Evolutionary conservation across 2,888 invertebrate genomes (phyloP).

Genomic region (Coenonympha glycerion): DNA sequence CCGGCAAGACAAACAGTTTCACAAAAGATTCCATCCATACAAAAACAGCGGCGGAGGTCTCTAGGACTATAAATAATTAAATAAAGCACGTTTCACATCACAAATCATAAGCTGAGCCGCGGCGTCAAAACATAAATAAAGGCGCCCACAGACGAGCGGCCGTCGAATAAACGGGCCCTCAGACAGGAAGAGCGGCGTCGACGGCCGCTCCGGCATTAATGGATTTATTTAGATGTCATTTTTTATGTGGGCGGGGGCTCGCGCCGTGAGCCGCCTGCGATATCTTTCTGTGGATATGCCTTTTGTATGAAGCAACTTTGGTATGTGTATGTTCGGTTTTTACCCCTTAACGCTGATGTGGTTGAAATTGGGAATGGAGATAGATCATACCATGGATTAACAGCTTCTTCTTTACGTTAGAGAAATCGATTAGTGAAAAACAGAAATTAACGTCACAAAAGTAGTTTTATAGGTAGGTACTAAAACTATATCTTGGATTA

Average conservation of each 20-base stretch:
- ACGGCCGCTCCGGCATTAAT: constrained; percentile 49
- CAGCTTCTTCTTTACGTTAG: no score
- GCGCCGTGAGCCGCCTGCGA: constrained; percentile 54
- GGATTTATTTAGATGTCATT: constrained; percentile 77
- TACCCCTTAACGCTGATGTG: no score
- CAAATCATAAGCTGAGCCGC: constrained; percentile 53
- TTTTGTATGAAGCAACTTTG: neutral
- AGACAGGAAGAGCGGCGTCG: constrained; percentile 63
- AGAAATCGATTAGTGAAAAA: no score
- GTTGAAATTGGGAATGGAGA: no score
- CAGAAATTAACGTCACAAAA: no score
- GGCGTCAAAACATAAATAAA: constrained; percentile 70
- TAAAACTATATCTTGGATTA: no score
- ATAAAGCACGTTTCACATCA: constrained; percentile 53
- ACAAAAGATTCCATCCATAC: no score
- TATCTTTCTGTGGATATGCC: constrained; percentile 50
- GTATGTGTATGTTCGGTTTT: neutral
- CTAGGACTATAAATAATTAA: constrained; percentile 27
- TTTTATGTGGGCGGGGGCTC: constrained; percentile 75
- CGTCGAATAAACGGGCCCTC: constrained; percentile 61
- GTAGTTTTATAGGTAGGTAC: no score
- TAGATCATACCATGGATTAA: no score
- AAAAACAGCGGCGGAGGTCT: constrained; percentile 1
- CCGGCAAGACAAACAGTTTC: no score
- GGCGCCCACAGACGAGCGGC: constrained; percentile 57